Conservation (phyloP, 2,888 invertebrate species). For the Lissocephala sabroskyi region DNA sequence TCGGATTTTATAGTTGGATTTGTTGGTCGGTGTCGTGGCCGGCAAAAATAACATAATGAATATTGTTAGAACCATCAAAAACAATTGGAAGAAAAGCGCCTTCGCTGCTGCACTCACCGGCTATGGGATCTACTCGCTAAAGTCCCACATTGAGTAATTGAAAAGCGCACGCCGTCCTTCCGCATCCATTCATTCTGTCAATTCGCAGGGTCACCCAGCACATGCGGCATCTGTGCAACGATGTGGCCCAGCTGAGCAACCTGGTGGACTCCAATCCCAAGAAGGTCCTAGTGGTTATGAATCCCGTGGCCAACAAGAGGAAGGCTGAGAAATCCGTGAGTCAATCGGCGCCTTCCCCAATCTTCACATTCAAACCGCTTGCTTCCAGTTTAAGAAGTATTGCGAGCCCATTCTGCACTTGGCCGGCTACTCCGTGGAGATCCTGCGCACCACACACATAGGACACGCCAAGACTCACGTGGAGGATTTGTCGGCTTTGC, state of each 20-base stretch:
- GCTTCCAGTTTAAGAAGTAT: conserved; percentile 84
- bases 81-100: conserved; percentile 91
- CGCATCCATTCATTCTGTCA: not conserved
- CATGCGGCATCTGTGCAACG: conserved; percentile 87
- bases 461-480: conserved; percentile 90
- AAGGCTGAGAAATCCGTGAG: conserved; percentile 69
- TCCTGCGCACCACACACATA: conserved; percentile 87
- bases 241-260: conserved; percentile 80
- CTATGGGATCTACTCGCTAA: conserved; percentile 81
- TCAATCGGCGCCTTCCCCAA: not conserved
- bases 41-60: conserved; percentile 42
- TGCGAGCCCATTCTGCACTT: conserved; percentile 94
- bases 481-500: conserved; percentile 81
- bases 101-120: conserved; percentile 79
- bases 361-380: not conserved
- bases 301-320: conserved; percentile 91
- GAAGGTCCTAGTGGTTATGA: conserved; percentile 88
- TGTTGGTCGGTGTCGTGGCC: too few species aligned
- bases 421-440: conserved; percentile 85
- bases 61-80: conserved; percentile 34
- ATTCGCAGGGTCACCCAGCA: conserved; percentile 80
- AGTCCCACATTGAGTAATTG: conserved; percentile 83
- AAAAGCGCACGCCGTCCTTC: not conserved
- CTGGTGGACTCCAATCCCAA: conserved; percentile 77
- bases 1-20: too few species aligned